Conservation (phyloP, 2,888 invertebrate genomes). For the Hirtodrosophila histrioides region DNA sequence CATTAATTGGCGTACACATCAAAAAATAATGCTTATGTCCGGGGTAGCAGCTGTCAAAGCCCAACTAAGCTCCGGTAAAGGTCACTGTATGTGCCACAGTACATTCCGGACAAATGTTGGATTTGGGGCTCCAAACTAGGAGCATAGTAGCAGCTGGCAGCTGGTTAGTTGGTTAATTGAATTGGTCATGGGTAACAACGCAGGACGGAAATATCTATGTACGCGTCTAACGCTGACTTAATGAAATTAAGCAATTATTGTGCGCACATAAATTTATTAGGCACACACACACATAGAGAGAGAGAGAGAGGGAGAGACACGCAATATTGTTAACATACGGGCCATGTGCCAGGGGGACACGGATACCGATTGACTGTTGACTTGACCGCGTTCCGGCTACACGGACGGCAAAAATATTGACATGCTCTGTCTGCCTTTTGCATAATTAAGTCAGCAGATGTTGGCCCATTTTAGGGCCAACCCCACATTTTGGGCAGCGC, state of each 20-base stretch:
- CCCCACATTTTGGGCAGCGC: background rate
- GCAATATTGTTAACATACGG: background rate
- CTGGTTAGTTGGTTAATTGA: conserved; percentile 69
- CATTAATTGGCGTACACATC: conserved; percentile 40
- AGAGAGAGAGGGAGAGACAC: background rate
- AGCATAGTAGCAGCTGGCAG: conserved; percentile 47
- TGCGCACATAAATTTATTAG: conserved; percentile 70
- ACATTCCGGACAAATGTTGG: conserved; percentile 7
- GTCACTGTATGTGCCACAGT: conserved; percentile 34
- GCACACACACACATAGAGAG: conserved; percentile 25
- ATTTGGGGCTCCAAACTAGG: conserved; percentile 10
- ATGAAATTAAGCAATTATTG: conserved; percentile 78
- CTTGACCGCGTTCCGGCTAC: conserved; percentile 55
- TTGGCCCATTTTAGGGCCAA: conserved; percentile 30
- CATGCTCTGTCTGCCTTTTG: conserved; percentile 41
- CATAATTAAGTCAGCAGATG: conserved; percentile 61
- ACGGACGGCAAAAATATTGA: conserved; percentile 50
- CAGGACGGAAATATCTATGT: conserved; percentile 35
- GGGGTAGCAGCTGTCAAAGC: conserved; percentile 56
- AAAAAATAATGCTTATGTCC: conserved; percentile 50
- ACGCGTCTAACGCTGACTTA: conserved; percentile 50
- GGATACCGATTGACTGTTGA: conserved; percentile 46
- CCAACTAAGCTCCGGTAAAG: conserved; percentile 40
- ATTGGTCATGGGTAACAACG: conserved; percentile 72
- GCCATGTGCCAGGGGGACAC: conserved; percentile 8